Percentiles rank a stretch among this genome's conserved stretches.
These are phyloP conservation scores for Pseudocheirus occidentalis DNA, from an alignment of 2,797 vertebrate genomes.

Conservation along the genomic window DNA sequence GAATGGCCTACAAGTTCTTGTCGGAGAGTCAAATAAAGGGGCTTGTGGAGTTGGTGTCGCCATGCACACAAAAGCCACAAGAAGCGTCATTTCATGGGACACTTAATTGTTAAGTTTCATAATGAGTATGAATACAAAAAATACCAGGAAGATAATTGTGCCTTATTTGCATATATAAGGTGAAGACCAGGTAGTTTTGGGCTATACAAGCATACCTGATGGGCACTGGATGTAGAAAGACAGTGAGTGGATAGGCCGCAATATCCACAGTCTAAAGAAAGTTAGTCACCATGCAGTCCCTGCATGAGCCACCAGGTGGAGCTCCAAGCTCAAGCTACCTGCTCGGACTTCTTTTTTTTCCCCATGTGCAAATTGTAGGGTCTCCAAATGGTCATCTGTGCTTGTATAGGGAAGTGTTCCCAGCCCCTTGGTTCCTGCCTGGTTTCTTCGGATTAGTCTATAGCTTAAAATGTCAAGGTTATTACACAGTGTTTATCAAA, in stretches of 20 bases:
- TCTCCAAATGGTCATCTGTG: not conserved
- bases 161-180: not conserved
- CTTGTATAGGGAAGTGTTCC: not conserved
- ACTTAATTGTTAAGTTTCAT: not conserved
- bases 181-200: not conserved
- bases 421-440: not conserved
- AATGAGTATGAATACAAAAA: not conserved
- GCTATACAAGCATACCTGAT: not conserved
- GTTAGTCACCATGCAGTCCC: not conserved
- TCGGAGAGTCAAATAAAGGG: not conserved
- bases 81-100: not conserved
- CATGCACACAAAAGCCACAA: not conserved
- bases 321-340: not conserved
- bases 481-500: not conserved
- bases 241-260: not conserved
- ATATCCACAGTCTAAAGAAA: not conserved
- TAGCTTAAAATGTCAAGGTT: not conserved
- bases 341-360: not conserved
- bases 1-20: not conserved
- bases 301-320: not conserved
- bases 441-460: not conserved
- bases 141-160: not conserved
- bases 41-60: not conserved
- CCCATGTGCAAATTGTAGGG: not conserved
- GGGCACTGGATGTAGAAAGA: not conserved